A percentile compares a stretch with the other conserved stretches of the same genome.
Conservation (phyloP, 2,888 invertebrate species). For the Pseudococcus jackbeardsleyi region DNA sequence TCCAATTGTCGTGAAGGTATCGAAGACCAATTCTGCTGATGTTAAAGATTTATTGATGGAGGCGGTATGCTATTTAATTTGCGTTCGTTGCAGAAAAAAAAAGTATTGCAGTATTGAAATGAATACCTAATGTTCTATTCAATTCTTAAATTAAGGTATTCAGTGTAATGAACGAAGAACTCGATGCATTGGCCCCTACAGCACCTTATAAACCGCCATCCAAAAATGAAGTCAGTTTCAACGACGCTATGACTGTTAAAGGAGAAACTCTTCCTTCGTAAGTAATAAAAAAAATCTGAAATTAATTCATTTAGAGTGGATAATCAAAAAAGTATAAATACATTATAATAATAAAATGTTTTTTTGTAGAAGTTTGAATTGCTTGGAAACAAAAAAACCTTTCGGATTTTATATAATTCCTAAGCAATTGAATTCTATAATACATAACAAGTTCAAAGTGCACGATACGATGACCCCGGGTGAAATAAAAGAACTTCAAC, state of each 20-base stretch:
- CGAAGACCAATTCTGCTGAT: not conserved
- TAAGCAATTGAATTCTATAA: not conserved
- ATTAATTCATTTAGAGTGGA: not conserved
- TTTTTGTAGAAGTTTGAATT: not conserved
- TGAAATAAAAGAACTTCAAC: not conserved
- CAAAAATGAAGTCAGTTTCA: not conserved
- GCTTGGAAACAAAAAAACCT: not conserved
- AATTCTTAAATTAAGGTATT: not conserved
- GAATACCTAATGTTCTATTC: not conserved
- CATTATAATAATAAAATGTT: not conserved
- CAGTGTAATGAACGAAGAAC: conserved; percentile 26
- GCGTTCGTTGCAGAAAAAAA: not conserved
- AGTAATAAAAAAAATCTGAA: not conserved
- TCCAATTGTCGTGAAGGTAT: conserved; percentile 13
- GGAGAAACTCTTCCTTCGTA: not conserved
- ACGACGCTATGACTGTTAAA: not conserved
- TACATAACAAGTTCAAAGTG: not conserved
- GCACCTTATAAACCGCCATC: conserved; percentile 38
- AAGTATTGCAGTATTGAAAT: not conserved
- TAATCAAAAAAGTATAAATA: too few relatives aligned
- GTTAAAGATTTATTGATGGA: conserved; percentile 22
- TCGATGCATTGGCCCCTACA: not conserved
- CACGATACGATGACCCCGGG: not conserved
- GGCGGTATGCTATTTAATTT: not conserved
- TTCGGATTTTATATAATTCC: not conserved